phyloP scores from a whole-genome alignment of 2,797 vertebrate species.

The Australoheros facetus region DNA sequence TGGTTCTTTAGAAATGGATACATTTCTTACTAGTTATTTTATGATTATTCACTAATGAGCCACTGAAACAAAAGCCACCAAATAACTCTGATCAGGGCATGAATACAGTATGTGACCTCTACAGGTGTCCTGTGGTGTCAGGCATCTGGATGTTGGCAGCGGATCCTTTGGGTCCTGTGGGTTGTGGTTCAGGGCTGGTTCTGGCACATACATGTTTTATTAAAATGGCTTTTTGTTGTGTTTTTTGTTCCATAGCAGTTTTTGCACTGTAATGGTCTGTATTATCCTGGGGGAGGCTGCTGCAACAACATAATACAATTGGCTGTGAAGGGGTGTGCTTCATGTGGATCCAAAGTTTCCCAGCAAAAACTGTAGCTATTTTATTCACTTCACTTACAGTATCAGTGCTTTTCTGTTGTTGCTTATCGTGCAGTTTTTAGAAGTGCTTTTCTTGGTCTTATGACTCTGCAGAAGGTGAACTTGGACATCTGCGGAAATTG shows the following conservation, averaged over 20 bases:
- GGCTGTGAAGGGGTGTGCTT: background rate
- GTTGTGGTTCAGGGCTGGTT: background rate
- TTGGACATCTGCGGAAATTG: background rate
- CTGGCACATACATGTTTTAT: background rate
- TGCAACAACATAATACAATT: background rate
- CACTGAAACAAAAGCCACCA: background rate
- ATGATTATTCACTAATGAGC: background rate
- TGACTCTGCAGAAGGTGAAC: background rate
- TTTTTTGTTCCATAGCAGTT: background rate
- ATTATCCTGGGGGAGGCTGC: background rate
- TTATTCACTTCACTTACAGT: background rate
- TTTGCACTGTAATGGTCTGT: background rate
- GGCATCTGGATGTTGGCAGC: background rate
- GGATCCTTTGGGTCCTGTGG: background rate
- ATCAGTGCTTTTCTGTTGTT: background rate
- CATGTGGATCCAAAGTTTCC: background rate
- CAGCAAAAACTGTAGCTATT: background rate
- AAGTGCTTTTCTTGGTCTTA: background rate
- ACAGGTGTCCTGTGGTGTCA: background rate
- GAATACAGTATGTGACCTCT: background rate
- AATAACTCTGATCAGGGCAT: background rate
- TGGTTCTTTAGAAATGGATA: background rate
- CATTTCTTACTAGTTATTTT: background rate
- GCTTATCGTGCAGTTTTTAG: background rate
- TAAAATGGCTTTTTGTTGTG: background rate